Base-by-base conservation (phyloP, 2,113 vertebrate species). In the Struthidea cinerea region DNA sequence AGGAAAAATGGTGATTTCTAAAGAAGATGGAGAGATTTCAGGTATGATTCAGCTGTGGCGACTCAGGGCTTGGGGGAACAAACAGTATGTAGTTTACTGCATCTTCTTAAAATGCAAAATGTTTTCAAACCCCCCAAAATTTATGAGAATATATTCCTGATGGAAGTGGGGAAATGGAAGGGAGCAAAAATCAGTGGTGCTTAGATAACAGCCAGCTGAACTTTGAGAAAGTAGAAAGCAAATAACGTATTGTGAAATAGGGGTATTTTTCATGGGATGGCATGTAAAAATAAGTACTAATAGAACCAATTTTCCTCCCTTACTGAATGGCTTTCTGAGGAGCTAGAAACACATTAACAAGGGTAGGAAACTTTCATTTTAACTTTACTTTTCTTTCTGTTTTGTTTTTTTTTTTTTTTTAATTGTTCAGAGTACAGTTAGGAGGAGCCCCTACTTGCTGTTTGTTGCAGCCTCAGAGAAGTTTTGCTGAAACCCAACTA, bases 401-500 rank as follows among this genome's bases (percentile, higher is more conserved):
- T 8, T n/a, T n/a, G n/a, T n/a, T n/a, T 7, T 13, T 65, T 46
- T 37, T 85, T 76, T 7, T 10, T 39, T 90, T 89, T 50, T 2
- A 41, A 26, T 89, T 64, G 12, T 70, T 78, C 37, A n/a, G 21
- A 79, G 10, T 41, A 60, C 9, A 46, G 30, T 76, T 50, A 39
- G 60, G 85, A 95, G 50, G 68, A 96, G 78, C 49, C 46, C 9
- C 33, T 88, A 30, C 47, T 82, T 83, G 37, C 33, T 95, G 52
- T 88, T 79, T 93, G 52, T 85, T 95, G 84, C 85, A 93, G 93
- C 65, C 68, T 76, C 64, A 96, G 91, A 96, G 76, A 97, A 96
- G 79, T 97, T 97, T 97, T 87, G 47, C 93, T 97, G 84, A 97
- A 97, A 94, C 73, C 78, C 85, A 81, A 67, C 96, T 96, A 98